phyloP scores from a whole-genome alignment of 2,888 invertebrate genomes.

The Xestia c-nigrum region DNA sequence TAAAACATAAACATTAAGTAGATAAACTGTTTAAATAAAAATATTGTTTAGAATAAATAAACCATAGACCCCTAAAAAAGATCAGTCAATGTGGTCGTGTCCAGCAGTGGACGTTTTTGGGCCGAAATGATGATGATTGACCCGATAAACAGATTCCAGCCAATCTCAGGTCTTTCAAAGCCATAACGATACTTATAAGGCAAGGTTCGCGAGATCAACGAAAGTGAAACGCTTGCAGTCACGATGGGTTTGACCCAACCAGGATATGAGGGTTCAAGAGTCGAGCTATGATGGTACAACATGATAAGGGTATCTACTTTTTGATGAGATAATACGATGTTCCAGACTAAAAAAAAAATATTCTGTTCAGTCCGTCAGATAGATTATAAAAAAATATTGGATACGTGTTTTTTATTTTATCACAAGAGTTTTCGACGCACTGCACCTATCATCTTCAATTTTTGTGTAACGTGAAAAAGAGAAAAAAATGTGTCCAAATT shows the following conservation, averaged over 20 bases:
- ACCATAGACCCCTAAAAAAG: not conserved
- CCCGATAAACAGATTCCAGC: not conserved
- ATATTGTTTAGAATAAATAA: not conserved
- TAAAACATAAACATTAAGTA: not conserved
- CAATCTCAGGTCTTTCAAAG: conserved; percentile 11
- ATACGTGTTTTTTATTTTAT: too few species aligned
- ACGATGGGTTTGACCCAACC: not conserved
- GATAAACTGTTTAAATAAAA: not conserved
- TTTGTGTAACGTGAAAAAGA: too few species aligned
- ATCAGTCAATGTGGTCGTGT: too few species aligned
- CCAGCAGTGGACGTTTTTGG: too few species aligned
- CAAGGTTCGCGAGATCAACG: conserved; percentile 6
- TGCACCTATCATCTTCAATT: too few species aligned
- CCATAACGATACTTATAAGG: not conserved
- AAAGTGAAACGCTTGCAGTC: conserved; percentile 22
- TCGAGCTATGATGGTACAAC: conserved; percentile 1
- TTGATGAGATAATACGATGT: not conserved
- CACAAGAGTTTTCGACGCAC: too few species aligned
- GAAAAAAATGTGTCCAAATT: too few species aligned
- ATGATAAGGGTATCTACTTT: not conserved
- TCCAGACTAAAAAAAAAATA: too few species aligned
- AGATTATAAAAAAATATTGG: too few species aligned
- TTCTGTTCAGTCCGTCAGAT: too few species aligned
- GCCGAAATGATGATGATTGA: not conserved
- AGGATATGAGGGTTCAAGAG: conserved; percentile 20